Evolutionary conservation across 2,888 invertebrate genomes (phyloP), one percentile per base, ranked within the genome.

Genomic region (Elmis aenea): DNA sequence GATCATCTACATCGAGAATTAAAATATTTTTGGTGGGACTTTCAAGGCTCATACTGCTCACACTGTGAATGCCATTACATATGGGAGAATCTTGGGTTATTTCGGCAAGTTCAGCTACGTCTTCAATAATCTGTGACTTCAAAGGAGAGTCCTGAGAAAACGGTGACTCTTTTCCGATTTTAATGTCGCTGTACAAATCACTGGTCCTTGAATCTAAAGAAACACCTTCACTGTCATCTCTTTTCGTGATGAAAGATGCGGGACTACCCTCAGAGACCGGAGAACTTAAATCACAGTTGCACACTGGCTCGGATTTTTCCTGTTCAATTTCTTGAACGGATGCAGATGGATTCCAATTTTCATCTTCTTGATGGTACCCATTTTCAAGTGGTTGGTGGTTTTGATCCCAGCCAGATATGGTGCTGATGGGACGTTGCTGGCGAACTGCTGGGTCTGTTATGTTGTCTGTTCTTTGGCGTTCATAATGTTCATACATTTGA

Each of bases 401-500:
- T 20, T 85, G 80, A 63, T 91, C 90, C 89, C 90, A 90, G 34
- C 95, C 95, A 0, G 93, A 94, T 57, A 95, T 95, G 26, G 95
- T 96, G 64, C 92, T 93, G 50, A 95, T 93, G 10, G 95, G 95
- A 25, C 90, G 79, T 55, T 92, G 90, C 61, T 90, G 90, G 10
- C 94, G 73, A 50, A 94, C 77, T n/a, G 88, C 84, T 0, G 94
- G 94, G 70, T 95, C 95, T 0, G 93, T 91, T 55, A 95, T 90
- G 66, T 94, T 91, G 68, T 95, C 94, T 0, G 92, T 88, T 35
- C 94, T 77, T 51, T 94, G 87, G 34, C 91, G 80, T 61, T 95
- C 94, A 63, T 95, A 96, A 62, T 91, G 91, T 61, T 92, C 92
- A 64, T 93, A 93, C 91, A 95, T 93, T 71, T 94, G 92, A 16